A percentile compares a stretch with the other conserved stretches of the same genome.
Conservation (phyloP, 1,140 invertebrate genomes). For the Dreissena rostriformis region DNA sequence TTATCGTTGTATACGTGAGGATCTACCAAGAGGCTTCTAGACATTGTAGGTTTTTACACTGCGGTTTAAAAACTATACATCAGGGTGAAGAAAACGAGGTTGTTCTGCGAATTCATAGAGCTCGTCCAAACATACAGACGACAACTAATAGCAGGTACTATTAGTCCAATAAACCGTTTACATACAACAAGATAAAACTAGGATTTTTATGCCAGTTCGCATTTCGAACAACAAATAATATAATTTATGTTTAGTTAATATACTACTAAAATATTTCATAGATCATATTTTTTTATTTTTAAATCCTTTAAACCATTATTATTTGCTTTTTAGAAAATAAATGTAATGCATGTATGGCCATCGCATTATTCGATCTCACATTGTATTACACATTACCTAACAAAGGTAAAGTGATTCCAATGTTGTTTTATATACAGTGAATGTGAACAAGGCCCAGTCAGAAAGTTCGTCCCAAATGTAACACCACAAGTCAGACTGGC, state of each 20-base stretch:
- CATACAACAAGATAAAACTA: background rate
- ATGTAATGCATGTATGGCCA: background rate
- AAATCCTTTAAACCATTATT: background rate
- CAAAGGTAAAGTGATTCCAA: background rate
- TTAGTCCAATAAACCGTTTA: background rate
- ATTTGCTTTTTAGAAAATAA: background rate
- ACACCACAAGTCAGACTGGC: slow-evolving; percentile 75
- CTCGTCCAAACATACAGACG: slow-evolving; percentile 67
- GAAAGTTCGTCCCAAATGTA: slow-evolving; percentile 60
- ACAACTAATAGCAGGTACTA: background rate
- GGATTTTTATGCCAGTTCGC: background rate
- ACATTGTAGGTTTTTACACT: slow-evolving; percentile 71
- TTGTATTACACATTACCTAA: slow-evolving; percentile 39
- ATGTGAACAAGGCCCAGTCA: slow-evolving; percentile 55
- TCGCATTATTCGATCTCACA: slow-evolving; percentile 24
- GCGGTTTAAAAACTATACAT: slow-evolving; percentile 74
- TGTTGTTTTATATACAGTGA: slow-evolving; percentile 12
- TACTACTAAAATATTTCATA: background rate
- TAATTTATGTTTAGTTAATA: background rate
- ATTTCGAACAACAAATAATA: background rate
- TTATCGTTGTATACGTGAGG: slow-evolving; percentile 81
- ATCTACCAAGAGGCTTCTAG: slow-evolving; percentile 80
- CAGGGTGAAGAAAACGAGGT: slow-evolving; percentile 77
- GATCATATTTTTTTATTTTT: background rate
- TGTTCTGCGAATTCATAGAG: slow-evolving; percentile 85